phyloP scores from a whole-genome alignment of 2,888 invertebrate genomes.

The Sphaeridia pumilis region DNA sequence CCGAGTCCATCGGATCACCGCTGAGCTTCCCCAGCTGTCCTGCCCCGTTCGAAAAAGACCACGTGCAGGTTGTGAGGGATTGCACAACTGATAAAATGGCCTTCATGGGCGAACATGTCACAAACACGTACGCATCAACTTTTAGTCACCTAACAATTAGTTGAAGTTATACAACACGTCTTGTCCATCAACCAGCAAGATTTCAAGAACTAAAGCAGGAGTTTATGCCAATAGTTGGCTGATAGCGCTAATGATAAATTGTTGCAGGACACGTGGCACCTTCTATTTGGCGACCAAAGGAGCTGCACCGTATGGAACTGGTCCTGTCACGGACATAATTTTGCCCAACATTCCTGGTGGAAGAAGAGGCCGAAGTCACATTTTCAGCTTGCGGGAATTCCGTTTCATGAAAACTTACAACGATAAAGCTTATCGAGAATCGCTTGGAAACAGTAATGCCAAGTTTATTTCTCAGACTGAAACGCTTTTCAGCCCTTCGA shows the following conservation, averaged over 20 bases:
- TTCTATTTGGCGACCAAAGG: slow-evolving; percentile 9
- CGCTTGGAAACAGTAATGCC: not conserved
- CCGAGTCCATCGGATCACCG: slow-evolving; percentile 26
- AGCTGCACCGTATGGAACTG: slow-evolving; percentile 5
- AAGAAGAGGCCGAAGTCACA: slow-evolving; percentile 5
- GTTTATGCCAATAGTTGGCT: not conserved
- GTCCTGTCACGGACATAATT: slow-evolving; percentile 8
- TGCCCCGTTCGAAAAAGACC: slow-evolving; percentile 13
- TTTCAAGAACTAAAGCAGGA: not conserved
- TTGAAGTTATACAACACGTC: too few species aligned
- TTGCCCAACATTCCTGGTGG: slow-evolving; percentile 2
- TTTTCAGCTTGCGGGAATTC: not conserved
- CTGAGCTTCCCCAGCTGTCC: slow-evolving; percentile 22
- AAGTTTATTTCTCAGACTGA: not conserved
- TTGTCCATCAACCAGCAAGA: too few species aligned
- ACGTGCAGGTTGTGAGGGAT: not conserved
- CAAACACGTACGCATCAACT: slow-evolving; percentile 7
- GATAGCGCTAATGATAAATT: too few species aligned
- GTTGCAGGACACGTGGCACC: slow-evolving; percentile 5
- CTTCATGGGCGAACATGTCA: slow-evolving; percentile 13
- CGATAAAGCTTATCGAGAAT: not conserved
- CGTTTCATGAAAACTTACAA: not conserved
- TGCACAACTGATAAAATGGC: not conserved
- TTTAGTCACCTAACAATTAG: too few species aligned
- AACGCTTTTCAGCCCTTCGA: slow-evolving; percentile 10